Evolutionary conservation across 2,797 vertebrate genomes (phyloP).

Genomic region (Manis pentadactyla): DNA sequence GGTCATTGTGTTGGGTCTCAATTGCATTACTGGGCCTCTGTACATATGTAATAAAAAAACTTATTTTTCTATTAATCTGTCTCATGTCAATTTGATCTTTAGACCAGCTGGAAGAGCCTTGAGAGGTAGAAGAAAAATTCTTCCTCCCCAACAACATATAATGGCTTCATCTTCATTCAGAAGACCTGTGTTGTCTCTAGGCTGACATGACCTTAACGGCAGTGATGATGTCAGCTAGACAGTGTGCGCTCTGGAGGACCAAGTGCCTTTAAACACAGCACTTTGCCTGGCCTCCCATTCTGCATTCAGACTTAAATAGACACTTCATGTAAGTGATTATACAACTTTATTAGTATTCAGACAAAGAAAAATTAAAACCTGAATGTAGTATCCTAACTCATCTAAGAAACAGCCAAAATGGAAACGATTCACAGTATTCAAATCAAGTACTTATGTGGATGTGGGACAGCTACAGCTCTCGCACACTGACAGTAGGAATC

Average conservation of each 20-base stretch:
- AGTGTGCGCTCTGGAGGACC: background rate
- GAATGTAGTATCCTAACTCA: background rate
- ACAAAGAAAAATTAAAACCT: background rate
- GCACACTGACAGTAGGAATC: background rate
- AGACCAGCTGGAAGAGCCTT: too few relatives aligned
- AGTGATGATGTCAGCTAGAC: background rate
- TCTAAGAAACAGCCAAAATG: background rate
- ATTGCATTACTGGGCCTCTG: too few relatives aligned
- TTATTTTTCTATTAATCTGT: too few relatives aligned
- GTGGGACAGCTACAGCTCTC: background rate
- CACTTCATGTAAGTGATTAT: background rate
- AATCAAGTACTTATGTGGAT: background rate
- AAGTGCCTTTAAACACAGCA: background rate
- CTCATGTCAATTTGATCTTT: too few relatives aligned
- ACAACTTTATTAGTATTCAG: background rate
- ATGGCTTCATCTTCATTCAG: background rate
- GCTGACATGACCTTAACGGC: background rate
- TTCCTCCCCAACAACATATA: too few relatives aligned
- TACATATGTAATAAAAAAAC: too few relatives aligned
- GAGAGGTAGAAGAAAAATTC: too few relatives aligned
- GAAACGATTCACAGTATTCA: background rate
- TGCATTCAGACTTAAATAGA: background rate
- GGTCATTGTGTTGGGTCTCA: too few relatives aligned
- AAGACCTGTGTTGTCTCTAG: background rate
- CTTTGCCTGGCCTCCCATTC: background rate